These are phyloP conservation scores for Hemiscyllium ocellatum DNA, from an alignment of 2,113 vertebrate genomes.

Conservation along the genomic window DNA sequence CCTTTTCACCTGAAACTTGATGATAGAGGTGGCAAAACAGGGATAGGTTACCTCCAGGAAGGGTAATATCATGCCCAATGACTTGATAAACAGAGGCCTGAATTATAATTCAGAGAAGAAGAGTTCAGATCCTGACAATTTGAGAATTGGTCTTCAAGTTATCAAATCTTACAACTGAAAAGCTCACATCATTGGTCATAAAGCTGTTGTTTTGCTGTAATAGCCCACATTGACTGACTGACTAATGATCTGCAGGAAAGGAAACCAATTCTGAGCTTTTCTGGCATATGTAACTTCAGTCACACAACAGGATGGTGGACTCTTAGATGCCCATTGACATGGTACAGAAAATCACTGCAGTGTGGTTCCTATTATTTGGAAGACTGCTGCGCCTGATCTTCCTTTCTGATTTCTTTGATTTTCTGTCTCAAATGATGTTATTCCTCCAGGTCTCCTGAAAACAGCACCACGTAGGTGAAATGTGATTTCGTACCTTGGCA, in stretches of 20 bases:
- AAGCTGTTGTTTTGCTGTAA: not conserved
- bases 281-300: not conserved
- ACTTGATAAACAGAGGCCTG: not conserved
- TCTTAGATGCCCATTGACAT: not conserved
- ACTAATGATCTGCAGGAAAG: not conserved
- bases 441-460: not conserved
- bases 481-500: not conserved
- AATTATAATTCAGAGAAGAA: not conserved
- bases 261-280: not conserved
- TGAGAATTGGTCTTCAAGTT: not conserved
- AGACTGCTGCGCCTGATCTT: not conserved
- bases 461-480: not conserved
- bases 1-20: no score
- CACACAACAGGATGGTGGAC: not conserved
- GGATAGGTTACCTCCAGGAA: no score
- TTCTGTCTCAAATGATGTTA: not conserved
- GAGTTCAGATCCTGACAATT: not conserved
- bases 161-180: not conserved
- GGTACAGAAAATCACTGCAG: not conserved
- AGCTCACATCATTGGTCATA: not conserved
- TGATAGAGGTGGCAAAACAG: no score
- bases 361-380: no score
- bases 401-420: not conserved
- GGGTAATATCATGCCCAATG: no score
- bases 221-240: not conserved